phyloP scores from a whole-genome alignment of 2,113 vertebrate species.

The Onychorhynchus coronatus region DNA sequence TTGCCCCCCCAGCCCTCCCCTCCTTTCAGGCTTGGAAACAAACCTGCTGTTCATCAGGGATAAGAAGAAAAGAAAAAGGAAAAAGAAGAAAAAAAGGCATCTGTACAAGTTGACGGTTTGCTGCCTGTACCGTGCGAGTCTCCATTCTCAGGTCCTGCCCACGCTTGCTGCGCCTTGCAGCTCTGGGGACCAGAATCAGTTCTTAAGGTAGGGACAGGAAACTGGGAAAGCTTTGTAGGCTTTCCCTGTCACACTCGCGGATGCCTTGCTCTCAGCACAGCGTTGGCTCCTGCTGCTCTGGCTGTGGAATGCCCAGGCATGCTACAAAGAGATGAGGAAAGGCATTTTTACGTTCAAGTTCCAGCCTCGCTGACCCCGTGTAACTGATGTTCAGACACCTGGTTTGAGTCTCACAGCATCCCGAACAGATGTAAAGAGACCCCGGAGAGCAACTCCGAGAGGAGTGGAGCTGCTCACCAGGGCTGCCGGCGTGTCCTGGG shows the following conservation, averaged over 20 bases:
- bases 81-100: neutral
- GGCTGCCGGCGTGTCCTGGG: neutral
- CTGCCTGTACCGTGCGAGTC: neutral
- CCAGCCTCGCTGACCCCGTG: rapidly evolving
- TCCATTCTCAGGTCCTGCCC: neutral
- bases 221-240: neutral
- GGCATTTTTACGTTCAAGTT: neutral
- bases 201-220: neutral
- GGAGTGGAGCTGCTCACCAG: neutral
- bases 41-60: neutral
- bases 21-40: neutral
- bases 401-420: neutral
- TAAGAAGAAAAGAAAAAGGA: neutral
- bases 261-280: neutral
- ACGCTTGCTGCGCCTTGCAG: neutral
- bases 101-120: neutral
- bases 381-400: neutral
- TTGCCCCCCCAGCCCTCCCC: too few relatives aligned
- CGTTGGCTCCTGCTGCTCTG: neutral
- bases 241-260: rapidly evolving
- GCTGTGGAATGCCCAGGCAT: neutral
- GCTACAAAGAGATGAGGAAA: neutral
- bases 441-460: neutral
- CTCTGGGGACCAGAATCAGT: rapidly evolving
- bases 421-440: rapidly evolving